Base-by-base conservation (phyloP, 2,113 vertebrate genomes). In the Larimichthys crocea region DNA sequence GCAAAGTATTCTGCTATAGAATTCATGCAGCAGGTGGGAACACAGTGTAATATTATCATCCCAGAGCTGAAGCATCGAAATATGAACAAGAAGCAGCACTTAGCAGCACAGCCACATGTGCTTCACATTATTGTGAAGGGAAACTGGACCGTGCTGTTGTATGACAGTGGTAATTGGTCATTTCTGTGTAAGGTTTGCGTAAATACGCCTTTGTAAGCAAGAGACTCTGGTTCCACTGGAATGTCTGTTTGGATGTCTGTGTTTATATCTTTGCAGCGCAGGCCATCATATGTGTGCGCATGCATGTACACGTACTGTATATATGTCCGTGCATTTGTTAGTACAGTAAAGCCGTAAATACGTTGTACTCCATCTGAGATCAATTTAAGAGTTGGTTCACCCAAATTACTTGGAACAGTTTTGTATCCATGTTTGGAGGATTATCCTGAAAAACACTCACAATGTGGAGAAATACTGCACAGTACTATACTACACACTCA, bases 21-120 rank as follows among this genome's bases (percentile, higher is more conserved):
- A 73, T 35, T 31, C 35, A 60, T 49, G 22, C 7, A 64, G 83
- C 69, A 79, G 79, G 55, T 76, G 50, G 15, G 59, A 73, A 46
- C 35, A 74, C 46, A n/a, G 24, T 48, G 42, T 59, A 42, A 62
- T 55, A 72, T 15, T 14, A 42, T 35, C 48, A 76, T 46, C 42
- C 64, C 50, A 52, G 7, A 46, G 66, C 53, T 42, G 40, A 53
- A 77, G 15, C 22, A 31, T 44, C n/a, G 24, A 14, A 71, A 69
- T 40, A 62, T 53, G 22, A 64, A 20, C 60, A 72, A 10, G 3
- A 62, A 26, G 49, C 48, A 10, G 49, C 63, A 62, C 55, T 57
- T 3, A 40, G 15, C 15, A 59, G n/a, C 40, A 67, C 15, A 52
- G 26, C 17, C 44, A 29, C 44, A 48, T 20, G 53, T 50, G 44